These are phyloP conservation scores for Cyprinus carpio DNA, from an alignment of 2,113 vertebrate species.

Conservation along the genomic window DNA sequence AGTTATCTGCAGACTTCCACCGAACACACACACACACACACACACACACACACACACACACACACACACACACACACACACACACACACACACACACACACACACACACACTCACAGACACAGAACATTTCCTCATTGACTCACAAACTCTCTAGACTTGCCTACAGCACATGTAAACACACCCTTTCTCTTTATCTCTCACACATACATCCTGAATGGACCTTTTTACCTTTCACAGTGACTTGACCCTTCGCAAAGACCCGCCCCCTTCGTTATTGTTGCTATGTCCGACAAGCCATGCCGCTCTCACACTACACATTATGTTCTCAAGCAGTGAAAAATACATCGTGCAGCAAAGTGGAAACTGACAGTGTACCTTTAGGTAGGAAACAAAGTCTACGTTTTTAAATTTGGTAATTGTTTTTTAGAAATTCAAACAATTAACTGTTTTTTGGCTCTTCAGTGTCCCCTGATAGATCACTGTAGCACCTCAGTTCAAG, in stretches of 20 bases:
- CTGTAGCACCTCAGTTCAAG: no score
- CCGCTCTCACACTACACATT: no score
- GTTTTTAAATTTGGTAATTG: no score
- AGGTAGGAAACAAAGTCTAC: no score
- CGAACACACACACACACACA: slow-evolving; percentile 32
- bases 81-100: slow-evolving; percentile 32
- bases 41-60: slow-evolving; percentile 9
- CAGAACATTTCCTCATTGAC: background rate
- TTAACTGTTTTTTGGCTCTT: no score
- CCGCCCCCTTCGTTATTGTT: no score
- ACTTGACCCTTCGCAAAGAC: background rate
- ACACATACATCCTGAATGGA: slow-evolving; percentile 11
- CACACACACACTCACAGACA: slow-evolving; percentile 19
- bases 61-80: slow-evolving; percentile 18
- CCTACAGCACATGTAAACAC: slow-evolving; percentile 33
- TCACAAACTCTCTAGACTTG: slow-evolving; percentile 4
- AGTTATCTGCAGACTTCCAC: slow-evolving; percentile 16
- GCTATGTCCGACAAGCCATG: no score
- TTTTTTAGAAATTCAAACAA: no score
- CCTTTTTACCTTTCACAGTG: background rate
- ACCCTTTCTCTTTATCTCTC: background rate
- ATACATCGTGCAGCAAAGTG: no score
- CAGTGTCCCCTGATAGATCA: no score
- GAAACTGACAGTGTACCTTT: no score
- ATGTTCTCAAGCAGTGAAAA: no score